Conservation (phyloP, 2,888 invertebrate species). For the Drosophila affinis region DNA sequence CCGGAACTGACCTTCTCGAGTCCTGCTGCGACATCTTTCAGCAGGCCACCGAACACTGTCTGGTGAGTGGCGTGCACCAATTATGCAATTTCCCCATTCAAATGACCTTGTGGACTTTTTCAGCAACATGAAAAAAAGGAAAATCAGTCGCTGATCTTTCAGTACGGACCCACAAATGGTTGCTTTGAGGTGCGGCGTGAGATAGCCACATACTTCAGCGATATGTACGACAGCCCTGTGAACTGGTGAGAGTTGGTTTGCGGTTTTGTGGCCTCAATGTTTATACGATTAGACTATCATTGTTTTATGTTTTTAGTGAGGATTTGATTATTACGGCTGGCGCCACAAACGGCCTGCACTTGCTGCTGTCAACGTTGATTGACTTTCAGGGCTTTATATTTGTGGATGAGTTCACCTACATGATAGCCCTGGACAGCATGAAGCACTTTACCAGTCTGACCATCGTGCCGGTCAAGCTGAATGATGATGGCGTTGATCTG, state of each 20-base stretch:
- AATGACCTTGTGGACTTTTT: slow-evolving; percentile 4
- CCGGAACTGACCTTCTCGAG: slow-evolving; percentile 85
- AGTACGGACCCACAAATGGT: slow-evolving; percentile 85
- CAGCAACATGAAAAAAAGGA: slow-evolving; percentile 69
- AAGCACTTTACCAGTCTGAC: slow-evolving; percentile 85
- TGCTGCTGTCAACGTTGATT: slow-evolving; percentile 85
- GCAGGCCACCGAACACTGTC: slow-evolving; percentile 84
- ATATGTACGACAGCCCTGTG: slow-evolving; percentile 84
- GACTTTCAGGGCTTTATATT: slow-evolving; percentile 85
- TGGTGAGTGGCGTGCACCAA: slow-evolving; percentile 70
- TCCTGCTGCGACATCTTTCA: slow-evolving; percentile 84
- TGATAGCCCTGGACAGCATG: slow-evolving; percentile 86
- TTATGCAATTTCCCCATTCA: slow-evolving; percentile 17
- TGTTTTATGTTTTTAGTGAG: slow-evolving; percentile 79
- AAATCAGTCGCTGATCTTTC: slow-evolving; percentile 83
- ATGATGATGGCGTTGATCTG: slow-evolving; percentile 85
- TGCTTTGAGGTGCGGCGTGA: slow-evolving; percentile 84
- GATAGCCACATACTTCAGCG: slow-evolving; percentile 84
- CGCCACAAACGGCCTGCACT: slow-evolving; percentile 86
- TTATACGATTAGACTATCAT: slow-evolving; percentile 41
- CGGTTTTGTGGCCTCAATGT: slow-evolving; percentile 4
- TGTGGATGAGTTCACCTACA: slow-evolving; percentile 88
- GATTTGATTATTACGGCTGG: slow-evolving; percentile 86
- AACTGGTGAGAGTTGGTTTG: slow-evolving; percentile 73
- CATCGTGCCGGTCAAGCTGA: slow-evolving; percentile 86